Base-by-base conservation (phyloP, 2,113 vertebrate species). In the Sebastes fasciatus region DNA sequence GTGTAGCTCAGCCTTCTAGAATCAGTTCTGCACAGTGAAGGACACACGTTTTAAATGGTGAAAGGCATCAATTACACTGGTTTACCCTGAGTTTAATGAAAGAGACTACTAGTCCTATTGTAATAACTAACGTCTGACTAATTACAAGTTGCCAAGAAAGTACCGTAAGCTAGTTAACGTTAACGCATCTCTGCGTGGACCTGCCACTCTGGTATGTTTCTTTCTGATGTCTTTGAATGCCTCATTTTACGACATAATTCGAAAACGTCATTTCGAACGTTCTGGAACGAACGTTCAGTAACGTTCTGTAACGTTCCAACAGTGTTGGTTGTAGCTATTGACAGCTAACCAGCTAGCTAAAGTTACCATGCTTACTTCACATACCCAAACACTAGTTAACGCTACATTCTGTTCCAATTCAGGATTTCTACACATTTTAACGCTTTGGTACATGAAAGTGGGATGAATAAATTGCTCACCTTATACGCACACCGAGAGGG, bases 271-370 rank as follows among this genome's bases (percentile, higher is more conserved):
- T 34, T 34, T 34, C 34, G 34, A 34, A 34, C 34, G 34, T 34
- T 34, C 26, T 49, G 19, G 0, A 34, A 13, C 43, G 42, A 19
- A 34, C 9, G 42, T 34, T 34, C 34, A 4, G 34, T 34, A 19
- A 34, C 9, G 54, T n/a, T 62, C 5, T 19, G 34, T 12, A 7
- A 12, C 12, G 64, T 26, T 48, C 1, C 5, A 65, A 7, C 45
- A 49, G 2, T 13, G 16, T 46, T 4, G 13, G 23, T 21, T 14
- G 26, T 42, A 8, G 61, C 61, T 80, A 45, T 34, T 34, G 34
- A 34, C 13, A 73, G 75, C 79, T 89, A 86, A 64, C 21, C 1
- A 57, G 73, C 79, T 83, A 86, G 63, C 78, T 34, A 77, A 40
- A 13, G 23, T 17, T 40, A 49, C 4, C 60, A 34, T 17, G 77